These are phyloP conservation scores for Brachystomella parvula DNA, from an alignment of 1,140 invertebrate species.

Conservation along the genomic window DNA sequence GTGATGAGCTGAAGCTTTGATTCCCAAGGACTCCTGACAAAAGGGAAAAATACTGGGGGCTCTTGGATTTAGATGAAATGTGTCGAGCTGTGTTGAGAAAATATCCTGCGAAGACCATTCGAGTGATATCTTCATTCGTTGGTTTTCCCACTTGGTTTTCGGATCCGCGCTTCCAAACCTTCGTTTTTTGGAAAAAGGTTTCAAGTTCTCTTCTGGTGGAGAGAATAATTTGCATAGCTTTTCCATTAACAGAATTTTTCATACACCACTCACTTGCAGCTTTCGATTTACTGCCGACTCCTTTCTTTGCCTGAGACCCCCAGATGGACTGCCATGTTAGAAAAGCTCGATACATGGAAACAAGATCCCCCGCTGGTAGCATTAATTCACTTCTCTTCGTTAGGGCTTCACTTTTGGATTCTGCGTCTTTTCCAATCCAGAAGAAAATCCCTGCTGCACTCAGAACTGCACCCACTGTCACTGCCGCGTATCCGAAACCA, in stretches of 20 bases:
- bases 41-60: neutral
- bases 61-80: neutral
- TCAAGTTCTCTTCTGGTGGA: neutral
- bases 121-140: constrained; percentile 3
- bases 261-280: neutral
- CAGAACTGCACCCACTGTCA: constrained; percentile 96
- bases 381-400: neutral
- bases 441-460: constrained; percentile 52
- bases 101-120: neutral
- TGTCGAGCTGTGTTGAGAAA: constrained; percentile 1
- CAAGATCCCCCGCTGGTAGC: neutral
- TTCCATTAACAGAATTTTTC: constrained; percentile 8
- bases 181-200: neutral
- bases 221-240: neutral
- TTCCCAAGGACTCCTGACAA: neutral
- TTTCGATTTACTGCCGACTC: neutral
- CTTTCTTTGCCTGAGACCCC: neutral
- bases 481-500: constrained; percentile 97
- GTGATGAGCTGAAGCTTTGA: neutral
- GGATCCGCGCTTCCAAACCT: neutral
- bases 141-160: neutral
- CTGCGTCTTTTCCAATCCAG: neutral
- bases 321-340: neutral
- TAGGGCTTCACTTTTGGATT: neutral
- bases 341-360: neutral